Evolutionary conservation across 2,888 invertebrate species (phyloP).

Genomic region (Hypercompe scribonia): DNA sequence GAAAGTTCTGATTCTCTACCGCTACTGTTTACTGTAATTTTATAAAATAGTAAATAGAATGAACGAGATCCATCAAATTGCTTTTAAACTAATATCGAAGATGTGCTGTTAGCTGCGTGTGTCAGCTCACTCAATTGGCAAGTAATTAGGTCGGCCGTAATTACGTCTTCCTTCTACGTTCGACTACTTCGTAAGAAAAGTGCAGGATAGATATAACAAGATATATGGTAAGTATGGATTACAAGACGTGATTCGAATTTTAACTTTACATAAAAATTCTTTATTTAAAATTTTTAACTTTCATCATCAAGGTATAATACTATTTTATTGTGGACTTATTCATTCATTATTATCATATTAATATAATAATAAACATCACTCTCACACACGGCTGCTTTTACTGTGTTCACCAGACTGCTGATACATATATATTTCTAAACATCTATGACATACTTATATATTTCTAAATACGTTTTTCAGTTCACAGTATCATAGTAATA

Average conservation of each 20-base stretch:
- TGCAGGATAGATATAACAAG: not conserved
- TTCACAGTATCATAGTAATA: too few species aligned
- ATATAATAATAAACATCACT: too few species aligned
- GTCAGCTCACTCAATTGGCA: slow-evolving; percentile 51
- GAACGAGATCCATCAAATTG: not conserved
- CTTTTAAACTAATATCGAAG: slow-evolving; percentile 8
- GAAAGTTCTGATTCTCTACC: not conserved
- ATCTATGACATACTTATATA: too few species aligned
- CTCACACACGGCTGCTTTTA: too few species aligned
- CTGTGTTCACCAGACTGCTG: too few species aligned
- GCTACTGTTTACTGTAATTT: not conserved
- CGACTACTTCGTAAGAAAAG: slow-evolving; percentile 1
- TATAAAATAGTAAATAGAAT: not conserved
- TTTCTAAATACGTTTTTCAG: too few species aligned
- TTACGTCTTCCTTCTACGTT: slow-evolving; percentile 55
- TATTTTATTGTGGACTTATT: too few species aligned
- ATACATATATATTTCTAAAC: too few species aligned
- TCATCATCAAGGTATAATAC: too few species aligned
- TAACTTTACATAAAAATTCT: not conserved
- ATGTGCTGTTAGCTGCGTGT: slow-evolving; percentile 5
- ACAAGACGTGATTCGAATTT: not conserved
- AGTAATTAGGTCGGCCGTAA: slow-evolving; percentile 63
- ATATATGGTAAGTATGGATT: not conserved
- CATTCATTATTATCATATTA: too few species aligned
- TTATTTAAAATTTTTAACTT: not conserved